Evolutionary conservation across 2,113 vertebrate genomes (phyloP).

Genomic region (Mirza zaza): DNA sequence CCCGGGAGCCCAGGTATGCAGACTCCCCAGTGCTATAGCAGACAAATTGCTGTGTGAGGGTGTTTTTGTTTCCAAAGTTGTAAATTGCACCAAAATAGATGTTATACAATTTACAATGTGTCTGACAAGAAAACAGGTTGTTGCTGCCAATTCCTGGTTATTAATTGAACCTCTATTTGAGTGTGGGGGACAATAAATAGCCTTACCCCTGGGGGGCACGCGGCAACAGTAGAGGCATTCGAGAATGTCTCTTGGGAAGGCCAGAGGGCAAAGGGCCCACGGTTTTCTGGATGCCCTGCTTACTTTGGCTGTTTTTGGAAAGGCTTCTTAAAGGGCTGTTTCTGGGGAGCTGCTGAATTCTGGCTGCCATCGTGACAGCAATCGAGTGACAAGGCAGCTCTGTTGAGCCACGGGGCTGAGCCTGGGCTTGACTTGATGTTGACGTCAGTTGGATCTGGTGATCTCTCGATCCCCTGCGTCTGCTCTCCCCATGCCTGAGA

Average conservation of each 20-base stretch:
- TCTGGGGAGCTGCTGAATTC: not conserved
- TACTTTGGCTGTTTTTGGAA: constrained; percentile 39
- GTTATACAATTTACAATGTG: constrained; percentile 72
- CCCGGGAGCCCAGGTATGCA: constrained; percentile 76
- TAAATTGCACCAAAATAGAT: constrained; percentile 83
- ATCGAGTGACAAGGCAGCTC: not conserved
- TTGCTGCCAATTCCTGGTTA: constrained; percentile 68
- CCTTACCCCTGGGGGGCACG: not conserved
- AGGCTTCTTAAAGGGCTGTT: not conserved
- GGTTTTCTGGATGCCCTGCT: constrained; percentile 35
- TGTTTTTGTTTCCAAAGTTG: constrained; percentile 78
- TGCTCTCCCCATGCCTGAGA: not conserved
- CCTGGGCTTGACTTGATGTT: not conserved
- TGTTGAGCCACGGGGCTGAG: not conserved
- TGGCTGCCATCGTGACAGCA: not conserved
- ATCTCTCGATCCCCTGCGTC: not conserved
- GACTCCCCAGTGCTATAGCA: constrained; percentile 75
- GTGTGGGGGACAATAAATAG: constrained; percentile 64
- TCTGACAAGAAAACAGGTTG: constrained; percentile 78
- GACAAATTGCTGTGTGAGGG: constrained; percentile 79
- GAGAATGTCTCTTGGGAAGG: not conserved
- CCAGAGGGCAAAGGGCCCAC: constrained; percentile 3
- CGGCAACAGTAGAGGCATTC: constrained; percentile 4
- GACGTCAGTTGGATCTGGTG: not conserved
- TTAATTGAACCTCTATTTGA: constrained; percentile 77